phyloP scores from a whole-genome alignment of 2,113 vertebrate genomes.

The Aegypius monachus region DNA sequence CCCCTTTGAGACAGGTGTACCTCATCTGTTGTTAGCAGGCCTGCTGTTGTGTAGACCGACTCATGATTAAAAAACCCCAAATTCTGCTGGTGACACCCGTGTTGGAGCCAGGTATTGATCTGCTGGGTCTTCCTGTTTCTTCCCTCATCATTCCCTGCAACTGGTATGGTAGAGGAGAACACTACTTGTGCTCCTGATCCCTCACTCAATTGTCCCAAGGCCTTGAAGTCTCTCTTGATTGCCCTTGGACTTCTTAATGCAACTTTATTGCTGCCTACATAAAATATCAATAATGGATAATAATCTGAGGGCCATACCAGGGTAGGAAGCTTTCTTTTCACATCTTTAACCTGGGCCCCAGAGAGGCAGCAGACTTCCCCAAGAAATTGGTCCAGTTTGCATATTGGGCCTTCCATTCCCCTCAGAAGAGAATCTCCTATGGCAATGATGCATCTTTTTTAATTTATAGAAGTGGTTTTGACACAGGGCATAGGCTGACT shows the following conservation, averaged over 20 bases:
- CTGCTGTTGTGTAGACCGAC: accelerated
- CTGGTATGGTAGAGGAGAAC: not conserved
- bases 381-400: not conserved
- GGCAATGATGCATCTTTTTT: not conserved
- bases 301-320: accelerated
- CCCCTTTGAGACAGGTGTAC: not conserved
- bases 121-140: not conserved
- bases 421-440: not conserved
- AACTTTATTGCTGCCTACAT: not conserved
- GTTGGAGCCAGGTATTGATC: not conserved
- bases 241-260: not conserved
- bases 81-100: not conserved
- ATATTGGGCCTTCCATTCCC: not conserved
- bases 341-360: not conserved
- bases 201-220: not conserved
- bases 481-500: not conserved
- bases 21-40: accelerated
- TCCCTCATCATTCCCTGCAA: not conserved
- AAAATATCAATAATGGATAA: not conserved
- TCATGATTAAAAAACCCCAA: not conserved
- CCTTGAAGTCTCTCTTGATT: not conserved
- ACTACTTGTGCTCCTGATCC: not conserved
- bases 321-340: not conserved
- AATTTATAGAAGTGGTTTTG: not conserved
- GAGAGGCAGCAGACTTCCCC: not conserved